Evolutionary conservation across 2,797 vertebrate species (phyloP), one percentile per base, ranked within the genome.

Genomic region (Leucoraja ocellata): DNA sequence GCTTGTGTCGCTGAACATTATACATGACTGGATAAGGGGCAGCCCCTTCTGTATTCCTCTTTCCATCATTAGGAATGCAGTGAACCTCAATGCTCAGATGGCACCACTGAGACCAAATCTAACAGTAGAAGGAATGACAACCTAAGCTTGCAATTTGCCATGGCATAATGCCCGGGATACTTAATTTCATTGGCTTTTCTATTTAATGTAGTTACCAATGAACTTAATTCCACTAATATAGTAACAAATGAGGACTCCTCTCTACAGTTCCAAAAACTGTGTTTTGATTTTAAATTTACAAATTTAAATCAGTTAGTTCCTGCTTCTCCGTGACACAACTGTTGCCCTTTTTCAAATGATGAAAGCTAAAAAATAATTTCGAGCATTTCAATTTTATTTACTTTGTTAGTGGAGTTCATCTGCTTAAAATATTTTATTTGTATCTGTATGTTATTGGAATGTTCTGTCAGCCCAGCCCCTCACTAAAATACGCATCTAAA

Each of bases 121-220:
- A 39, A 54, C 10, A 46, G 32, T 91, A 68, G 21, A 13, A 91
- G 39, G n/a, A 91, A 90, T 65, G 16, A 71, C 5, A 25, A 36
- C 14, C 36, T 54, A 54, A 73, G 68, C 68, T 21, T 74, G 18
- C 23, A 73, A 28, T 46, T 11, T 74, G 21, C 10, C 84, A 68
- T 68, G 32, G 61, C 28, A 68, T 36, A 6, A 32, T 21, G n/a
- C 61, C 65, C 9, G 63, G 36, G 4, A 73, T 91, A 46, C 68
- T 46, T 36, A 88, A 88, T n/a, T 86, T 88, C 16, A 88, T 88
- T 88, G 16, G 61, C 65, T 36, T 32, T 88, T 88, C 61, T 32
- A 88, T 18, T 73, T 88, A 88, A 36, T 88, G n/a, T 68, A 68
- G 84, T 36, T 32, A 68, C n/a, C 3, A 68, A 68, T 65, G n/a